phyloP scores from a whole-genome alignment of 92 coral and sea anemone species.

The Pocillopora grandis region DNA sequence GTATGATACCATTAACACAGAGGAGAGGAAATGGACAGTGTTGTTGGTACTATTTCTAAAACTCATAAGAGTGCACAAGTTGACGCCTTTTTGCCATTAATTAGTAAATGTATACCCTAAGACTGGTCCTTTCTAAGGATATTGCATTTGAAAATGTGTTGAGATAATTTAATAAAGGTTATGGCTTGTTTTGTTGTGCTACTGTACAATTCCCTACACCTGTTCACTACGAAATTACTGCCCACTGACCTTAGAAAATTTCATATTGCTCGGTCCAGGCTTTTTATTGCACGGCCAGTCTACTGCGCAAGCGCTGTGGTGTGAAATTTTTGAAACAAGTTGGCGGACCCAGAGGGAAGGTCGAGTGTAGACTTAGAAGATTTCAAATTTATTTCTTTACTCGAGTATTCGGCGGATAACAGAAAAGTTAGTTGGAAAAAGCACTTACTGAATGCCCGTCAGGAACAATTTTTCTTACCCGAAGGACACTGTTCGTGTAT shows the following conservation, averaged over 20 bases:
- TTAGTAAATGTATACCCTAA: not conserved
- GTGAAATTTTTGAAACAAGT: no score
- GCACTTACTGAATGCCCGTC: not conserved
- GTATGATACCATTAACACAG: no score
- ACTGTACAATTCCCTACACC: not conserved
- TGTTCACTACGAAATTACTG: not conserved
- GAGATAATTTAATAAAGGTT: not conserved
- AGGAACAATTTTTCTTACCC: conserved; percentile 26
- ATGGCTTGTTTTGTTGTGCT: not conserved
- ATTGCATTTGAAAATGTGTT: not conserved
- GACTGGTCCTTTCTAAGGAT: not conserved
- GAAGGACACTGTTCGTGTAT: conserved; percentile 38
- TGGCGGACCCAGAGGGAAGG: no score
- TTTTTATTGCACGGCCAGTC: no score
- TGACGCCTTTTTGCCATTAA: not conserved
- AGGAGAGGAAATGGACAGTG: not conserved
- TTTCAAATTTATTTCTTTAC: conserved; percentile 11
- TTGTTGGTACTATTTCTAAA: not conserved
- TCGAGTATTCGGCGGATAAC: conserved; percentile 29
- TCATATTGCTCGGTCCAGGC: no score
- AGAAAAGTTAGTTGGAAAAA: conserved; percentile 34
- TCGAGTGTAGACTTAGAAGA: conserved; percentile 8
- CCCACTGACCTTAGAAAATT: no score
- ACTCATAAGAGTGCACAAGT: not conserved
- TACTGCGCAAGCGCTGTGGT: no score